These are phyloP conservation scores for Chondrilla cf. caribensis DNA, from an alignment of 37 sponge, comb jelly and placozoan genomes.

Conservation along the genomic window DNA sequence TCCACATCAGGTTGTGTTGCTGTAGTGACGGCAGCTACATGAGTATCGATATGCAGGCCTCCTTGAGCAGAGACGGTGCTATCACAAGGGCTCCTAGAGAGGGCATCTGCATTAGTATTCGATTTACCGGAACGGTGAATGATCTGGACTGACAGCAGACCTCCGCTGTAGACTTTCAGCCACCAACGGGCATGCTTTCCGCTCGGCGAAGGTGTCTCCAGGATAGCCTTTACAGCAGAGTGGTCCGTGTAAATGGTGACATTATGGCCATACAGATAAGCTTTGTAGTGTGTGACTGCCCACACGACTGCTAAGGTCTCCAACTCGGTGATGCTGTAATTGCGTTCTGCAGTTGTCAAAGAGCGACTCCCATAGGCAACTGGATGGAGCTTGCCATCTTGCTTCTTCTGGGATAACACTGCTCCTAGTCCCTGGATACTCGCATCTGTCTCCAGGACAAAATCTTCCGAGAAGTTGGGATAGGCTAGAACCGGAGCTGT, in stretches of 20 bases:
- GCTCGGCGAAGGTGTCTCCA: constrained; percentile 32
- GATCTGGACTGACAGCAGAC: constrained; percentile 17
- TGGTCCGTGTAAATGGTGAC: constrained; percentile 43
- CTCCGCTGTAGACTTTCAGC: constrained; percentile 22
- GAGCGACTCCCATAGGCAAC: constrained; percentile 43
- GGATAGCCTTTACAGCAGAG: constrained; percentile 33
- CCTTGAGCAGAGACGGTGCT: neutral
- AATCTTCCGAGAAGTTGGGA: constrained; percentile 20
- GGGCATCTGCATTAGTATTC: constrained; percentile 39
- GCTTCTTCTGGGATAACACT: constrained; percentile 27
- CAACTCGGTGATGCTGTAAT: constrained; percentile 43
- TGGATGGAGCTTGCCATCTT: constrained; percentile 28
- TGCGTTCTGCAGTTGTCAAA: constrained; percentile 24
- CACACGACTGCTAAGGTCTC: constrained; percentile 55
- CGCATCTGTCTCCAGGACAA: constrained; percentile 42
- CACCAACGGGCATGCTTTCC: constrained; percentile 50
- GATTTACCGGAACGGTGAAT: constrained; percentile 16
- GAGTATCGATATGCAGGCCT: neutral
- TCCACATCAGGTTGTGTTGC: neutral
- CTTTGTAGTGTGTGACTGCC: constrained; percentile 27
- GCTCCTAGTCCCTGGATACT: constrained; percentile 28
- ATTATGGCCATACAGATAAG: constrained; percentile 28
- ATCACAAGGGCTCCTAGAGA: constrained; percentile 11
- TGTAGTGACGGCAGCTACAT: neutral
- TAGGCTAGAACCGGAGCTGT: constrained; percentile 32